Evolutionary conservation across 1,140 invertebrate species (phyloP).

Genomic region (Whitmania pigra): DNA sequence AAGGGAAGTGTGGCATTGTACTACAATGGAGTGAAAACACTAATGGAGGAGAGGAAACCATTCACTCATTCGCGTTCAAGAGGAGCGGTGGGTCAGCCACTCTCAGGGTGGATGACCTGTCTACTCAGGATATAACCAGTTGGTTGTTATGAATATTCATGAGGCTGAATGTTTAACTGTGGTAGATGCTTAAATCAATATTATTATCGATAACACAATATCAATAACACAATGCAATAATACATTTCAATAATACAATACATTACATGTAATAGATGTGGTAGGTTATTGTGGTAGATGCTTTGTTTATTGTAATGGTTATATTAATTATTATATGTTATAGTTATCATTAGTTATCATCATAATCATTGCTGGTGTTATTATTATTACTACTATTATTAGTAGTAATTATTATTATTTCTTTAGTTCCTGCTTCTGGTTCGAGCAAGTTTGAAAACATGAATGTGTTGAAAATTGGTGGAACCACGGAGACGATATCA

Average conservation of each 20-base stretch:
- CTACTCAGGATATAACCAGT: constrained; percentile 18
- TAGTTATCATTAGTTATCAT: no score
- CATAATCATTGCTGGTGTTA: no score
- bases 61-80: constrained; percentile 34
- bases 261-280: no score
- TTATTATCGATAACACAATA: no score
- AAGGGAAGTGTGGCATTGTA: constrained; percentile 31
- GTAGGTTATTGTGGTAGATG: no score
- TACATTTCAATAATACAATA: no score
- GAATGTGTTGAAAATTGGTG: constrained; percentile 31
- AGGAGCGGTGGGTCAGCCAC: constrained; percentile 29
- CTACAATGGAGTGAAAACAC: constrained; percentile 26
- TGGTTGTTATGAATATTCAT: neutral
- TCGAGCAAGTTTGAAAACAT: constrained; percentile 29
- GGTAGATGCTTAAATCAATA: no score
- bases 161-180: neutral
- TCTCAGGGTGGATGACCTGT: constrained; percentile 30
- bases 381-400: neutral
- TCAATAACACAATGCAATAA: no score
- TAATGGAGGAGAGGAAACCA: constrained; percentile 22
- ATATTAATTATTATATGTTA: no score
- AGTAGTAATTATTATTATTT: neutral
- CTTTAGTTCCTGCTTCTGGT: constrained; percentile 4
- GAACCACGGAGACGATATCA: constrained; percentile 20
- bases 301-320: no score